phyloP scores from a whole-genome alignment of 1,140 invertebrate genomes.

The Zelostemma sp. region DNA sequence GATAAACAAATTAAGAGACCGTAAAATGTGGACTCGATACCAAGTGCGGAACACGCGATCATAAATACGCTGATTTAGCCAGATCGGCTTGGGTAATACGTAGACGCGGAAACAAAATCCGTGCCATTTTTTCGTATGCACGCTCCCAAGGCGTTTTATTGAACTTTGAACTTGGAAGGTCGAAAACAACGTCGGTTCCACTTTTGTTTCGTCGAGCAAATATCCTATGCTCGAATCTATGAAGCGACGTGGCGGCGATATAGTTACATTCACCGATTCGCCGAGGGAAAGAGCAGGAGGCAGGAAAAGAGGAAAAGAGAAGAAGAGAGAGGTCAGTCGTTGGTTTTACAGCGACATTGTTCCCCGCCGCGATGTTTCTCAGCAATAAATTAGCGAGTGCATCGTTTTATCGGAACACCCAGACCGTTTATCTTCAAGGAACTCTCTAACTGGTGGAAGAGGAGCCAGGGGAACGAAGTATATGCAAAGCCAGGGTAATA shows the following conservation, averaged over 20 bases:
- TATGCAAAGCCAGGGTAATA: conserved; percentile 37
- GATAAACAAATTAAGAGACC: too few species aligned
- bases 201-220: conserved; percentile 4
- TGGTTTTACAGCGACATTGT: conserved; percentile 38
- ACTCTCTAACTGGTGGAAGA: conserved; percentile 18
- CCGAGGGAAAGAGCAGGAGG: neutral
- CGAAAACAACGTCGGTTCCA: neutral
- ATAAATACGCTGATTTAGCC: too few species aligned
- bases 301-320: conserved; percentile 1
- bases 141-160: too few species aligned
- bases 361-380: conserved; percentile 36
- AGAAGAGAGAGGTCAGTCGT: conserved; percentile 14
- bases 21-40: too few species aligned
- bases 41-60: too few species aligned
- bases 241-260: conserved; percentile 15
- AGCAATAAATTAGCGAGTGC: conserved; percentile 52
- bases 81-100: too few species aligned
- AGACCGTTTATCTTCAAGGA: conserved; percentile 51
- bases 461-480: conserved; percentile 19
- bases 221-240: conserved; percentile 19
- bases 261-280: conserved; percentile 17
- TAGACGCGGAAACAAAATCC: too few species aligned
- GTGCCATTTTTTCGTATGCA: too few species aligned
- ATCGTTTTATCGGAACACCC: conserved; percentile 49
- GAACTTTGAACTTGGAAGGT: too few species aligned